Evolutionary conservation across 2,888 invertebrate species (phyloP).

Genomic region (Ommatoiulus sabulosus): DNA sequence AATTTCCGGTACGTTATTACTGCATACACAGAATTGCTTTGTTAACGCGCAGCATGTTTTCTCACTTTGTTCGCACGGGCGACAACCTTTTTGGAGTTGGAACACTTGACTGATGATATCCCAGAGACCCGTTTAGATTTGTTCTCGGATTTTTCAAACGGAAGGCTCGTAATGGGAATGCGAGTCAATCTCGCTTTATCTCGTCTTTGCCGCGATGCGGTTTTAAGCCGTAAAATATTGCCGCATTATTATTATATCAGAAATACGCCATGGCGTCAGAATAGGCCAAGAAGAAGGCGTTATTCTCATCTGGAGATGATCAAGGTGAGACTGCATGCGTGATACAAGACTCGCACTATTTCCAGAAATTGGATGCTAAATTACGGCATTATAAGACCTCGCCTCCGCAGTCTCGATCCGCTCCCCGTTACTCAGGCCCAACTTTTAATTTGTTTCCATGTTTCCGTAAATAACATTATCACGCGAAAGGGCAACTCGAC

Average conservation of each 20-base stretch:
- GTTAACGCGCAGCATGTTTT: neutral
- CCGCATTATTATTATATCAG: neutral
- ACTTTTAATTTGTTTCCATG: slow-evolving; percentile 34
- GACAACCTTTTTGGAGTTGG: neutral
- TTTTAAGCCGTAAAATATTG: neutral
- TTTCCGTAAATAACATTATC: slow-evolving; percentile 18
- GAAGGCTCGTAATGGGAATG: neutral
- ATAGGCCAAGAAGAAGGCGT: too few relatives aligned
- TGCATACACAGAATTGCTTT: neutral
- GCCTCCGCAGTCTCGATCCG: neutral
- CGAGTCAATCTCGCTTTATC: neutral
- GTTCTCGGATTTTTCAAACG: neutral
- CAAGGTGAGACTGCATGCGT: neutral
- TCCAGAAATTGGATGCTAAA: slow-evolving; percentile 6
- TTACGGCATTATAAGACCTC: neutral
- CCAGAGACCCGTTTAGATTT: slow-evolving; percentile 9
- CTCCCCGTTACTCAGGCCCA: neutral
- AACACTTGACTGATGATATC: slow-evolving; percentile 26
- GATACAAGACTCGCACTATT: neutral
- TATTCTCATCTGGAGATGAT: neutral
- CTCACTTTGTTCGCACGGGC: too few relatives aligned
- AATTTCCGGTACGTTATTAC: slow-evolving; percentile 2
- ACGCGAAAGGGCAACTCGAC: neutral
- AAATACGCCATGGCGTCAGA: neutral
- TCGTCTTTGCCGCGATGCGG: slow-evolving; percentile 1